Evolutionary conservation across 2,888 invertebrate genomes (phyloP).

Genomic region (Oegoconia quadripuncta): DNA sequence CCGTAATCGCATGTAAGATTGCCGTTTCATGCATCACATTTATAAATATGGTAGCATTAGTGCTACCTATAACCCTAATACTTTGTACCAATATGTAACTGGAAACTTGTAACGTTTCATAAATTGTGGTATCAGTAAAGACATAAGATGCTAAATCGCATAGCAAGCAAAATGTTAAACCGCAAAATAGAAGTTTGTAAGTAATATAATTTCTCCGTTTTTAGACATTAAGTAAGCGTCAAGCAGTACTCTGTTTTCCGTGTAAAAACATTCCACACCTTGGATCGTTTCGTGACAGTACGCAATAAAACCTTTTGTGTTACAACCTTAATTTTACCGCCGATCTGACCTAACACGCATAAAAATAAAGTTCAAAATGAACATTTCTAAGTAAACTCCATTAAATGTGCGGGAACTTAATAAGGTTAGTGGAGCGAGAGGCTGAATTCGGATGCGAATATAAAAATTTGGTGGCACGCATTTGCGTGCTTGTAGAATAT

Average conservation of each 20-base stretch:
- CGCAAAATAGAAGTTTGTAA: conserved; percentile 27
- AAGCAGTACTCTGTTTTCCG: conserved; percentile 59
- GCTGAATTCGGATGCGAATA: conserved; percentile 57
- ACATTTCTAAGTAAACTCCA: conserved; percentile 16
- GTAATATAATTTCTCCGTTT: conserved; percentile 41
- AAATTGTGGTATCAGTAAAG: conserved; percentile 15
- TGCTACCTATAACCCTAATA: conserved; percentile 13
- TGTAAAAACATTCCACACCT: conserved; percentile 71
- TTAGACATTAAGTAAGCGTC: conserved; percentile 52
- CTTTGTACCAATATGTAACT: too few relatives aligned
- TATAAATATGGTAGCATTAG: conserved; percentile 32
- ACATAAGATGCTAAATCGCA: conserved; percentile 22
- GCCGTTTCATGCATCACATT: conserved; percentile 38
- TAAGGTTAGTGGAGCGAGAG: conserved; percentile 67
- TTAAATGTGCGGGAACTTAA: conserved; percentile 34
- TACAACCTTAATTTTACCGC: conserved; percentile 24
- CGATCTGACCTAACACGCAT: conserved; percentile 22
- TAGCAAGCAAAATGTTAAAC: conserved; percentile 13
- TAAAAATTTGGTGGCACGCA: conserved; percentile 61
- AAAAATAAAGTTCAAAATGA: conserved; percentile 27
- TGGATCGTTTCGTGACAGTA: conserved; percentile 67
- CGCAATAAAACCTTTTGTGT: conserved; percentile 56
- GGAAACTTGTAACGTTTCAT: too few relatives aligned
- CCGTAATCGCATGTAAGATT: conserved; percentile 49
- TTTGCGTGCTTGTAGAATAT: conserved; percentile 44